phyloP scores from a whole-genome alignment of 2,797 vertebrate species.

The Leptodactylus fallax region DNA sequence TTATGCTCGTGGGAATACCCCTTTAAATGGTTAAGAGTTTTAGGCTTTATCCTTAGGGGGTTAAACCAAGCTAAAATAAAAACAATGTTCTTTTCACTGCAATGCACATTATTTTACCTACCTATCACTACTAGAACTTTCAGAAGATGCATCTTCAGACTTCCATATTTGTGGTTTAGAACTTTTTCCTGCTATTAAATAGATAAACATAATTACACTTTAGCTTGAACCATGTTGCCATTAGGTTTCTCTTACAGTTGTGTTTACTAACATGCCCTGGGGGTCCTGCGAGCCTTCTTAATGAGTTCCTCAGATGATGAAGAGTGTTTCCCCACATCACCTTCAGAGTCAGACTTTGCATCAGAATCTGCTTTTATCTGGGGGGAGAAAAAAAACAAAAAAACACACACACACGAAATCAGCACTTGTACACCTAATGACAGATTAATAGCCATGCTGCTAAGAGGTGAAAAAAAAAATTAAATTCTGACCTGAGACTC shows the following conservation, averaged over 20 bases:
- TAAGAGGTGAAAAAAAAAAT: not conserved
- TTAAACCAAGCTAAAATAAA: no score
- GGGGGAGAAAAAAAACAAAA: not conserved
- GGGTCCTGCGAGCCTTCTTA: conserved; percentile 81
- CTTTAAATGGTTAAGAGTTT: no score
- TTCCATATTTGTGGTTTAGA: conserved; percentile 89
- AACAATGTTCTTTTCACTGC: no score
- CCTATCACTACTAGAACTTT: conserved; percentile 91
- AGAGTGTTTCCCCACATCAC: conserved; percentile 75
- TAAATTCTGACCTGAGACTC: conserved; percentile 75
- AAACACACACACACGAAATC: no score
- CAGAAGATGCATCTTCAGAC: conserved; percentile 83
- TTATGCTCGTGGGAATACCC: no score
- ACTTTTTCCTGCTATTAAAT: conserved; percentile 79
- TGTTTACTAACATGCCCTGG: conserved; percentile 85
- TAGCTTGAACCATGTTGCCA: no score
- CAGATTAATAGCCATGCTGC: not conserved
- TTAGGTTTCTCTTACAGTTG: not conserved
- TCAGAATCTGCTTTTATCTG: conserved; percentile 87
- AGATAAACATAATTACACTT: not conserved
- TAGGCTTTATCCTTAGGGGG: no score
- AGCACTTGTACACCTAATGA: not conserved
- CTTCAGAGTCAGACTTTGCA: conserved; percentile 82
- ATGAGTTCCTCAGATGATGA: conserved; percentile 81
- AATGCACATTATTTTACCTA: conserved; percentile 67